Conservation (phyloP, 1,140 invertebrate genomes). For the Asbolus verrucosus region DNA sequence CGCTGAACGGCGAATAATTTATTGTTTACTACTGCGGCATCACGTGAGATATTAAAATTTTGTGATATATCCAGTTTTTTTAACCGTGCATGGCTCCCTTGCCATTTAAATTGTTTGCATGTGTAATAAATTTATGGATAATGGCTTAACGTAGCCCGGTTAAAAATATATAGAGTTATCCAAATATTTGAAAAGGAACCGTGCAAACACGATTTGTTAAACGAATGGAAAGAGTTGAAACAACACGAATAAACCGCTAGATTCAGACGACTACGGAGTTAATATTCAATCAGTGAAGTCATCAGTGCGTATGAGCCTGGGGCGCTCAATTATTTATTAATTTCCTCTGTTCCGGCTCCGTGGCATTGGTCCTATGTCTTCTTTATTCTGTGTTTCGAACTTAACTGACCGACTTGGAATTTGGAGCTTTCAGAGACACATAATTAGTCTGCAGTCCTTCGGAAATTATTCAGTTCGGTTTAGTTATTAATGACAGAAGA, state of each 20-base stretch:
- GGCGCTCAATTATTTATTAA: conserved; percentile 57
- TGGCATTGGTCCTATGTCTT: conserved; percentile 5
- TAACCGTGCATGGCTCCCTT: background rate
- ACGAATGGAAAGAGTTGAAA: conserved; percentile 35
- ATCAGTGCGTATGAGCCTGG: conserved; percentile 50
- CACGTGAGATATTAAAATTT: too few relatives aligned
- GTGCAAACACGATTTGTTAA: conserved; percentile 33
- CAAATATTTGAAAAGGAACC: conserved; percentile 36
- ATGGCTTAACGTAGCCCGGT: conserved; percentile 10
- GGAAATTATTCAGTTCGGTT: too few relatives aligned
- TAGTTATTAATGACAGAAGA: too few relatives aligned
- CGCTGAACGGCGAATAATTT: too few relatives aligned
- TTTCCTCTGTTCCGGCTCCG: conserved; percentile 46
- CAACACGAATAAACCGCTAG: conserved; percentile 30
- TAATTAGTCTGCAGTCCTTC: background rate
- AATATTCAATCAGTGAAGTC: conserved; percentile 53
- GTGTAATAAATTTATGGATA: conserved; percentile 30
- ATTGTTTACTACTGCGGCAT: too few relatives aligned
- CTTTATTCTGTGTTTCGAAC: conserved; percentile 10
- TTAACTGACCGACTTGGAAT: conserved; percentile 24
- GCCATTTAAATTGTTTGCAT: conserved; percentile 20
- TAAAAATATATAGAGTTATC: conserved; percentile 33
- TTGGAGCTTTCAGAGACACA: background rate
- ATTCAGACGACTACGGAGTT: conserved; percentile 39
- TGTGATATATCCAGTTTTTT: too few relatives aligned